Percentiles rank a stretch among this genome's conserved stretches.
phyloP scores from a whole-genome alignment of 1,140 invertebrate genomes.

The Drosophila subobscura region DNA sequence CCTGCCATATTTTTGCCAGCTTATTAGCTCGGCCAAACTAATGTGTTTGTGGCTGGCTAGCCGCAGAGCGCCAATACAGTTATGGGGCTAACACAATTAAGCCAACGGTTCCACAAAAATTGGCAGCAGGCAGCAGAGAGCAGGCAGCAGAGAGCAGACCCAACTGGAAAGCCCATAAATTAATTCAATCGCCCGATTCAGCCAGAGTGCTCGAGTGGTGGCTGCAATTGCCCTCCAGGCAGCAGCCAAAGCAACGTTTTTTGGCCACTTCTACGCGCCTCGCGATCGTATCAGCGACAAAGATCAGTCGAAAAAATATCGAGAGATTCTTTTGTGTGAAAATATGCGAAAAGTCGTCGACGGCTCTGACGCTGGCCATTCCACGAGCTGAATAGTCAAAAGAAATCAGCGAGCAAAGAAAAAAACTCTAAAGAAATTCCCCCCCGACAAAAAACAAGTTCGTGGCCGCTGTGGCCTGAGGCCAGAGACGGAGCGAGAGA shows the following conservation, averaged over 20 bases:
- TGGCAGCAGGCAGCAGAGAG: constrained; percentile 37
- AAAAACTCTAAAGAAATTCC: constrained; percentile 7
- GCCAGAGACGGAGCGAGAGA: neutral
- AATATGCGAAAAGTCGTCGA: constrained; percentile 68
- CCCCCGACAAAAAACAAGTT: constrained; percentile 55
- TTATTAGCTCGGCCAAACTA: constrained; percentile 49
- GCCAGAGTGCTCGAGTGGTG: constrained; percentile 1
- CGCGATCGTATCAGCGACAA: constrained; percentile 19
- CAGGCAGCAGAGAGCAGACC: constrained; percentile 43
- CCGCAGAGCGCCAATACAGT: constrained; percentile 18
- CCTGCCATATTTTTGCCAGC: constrained; percentile 21
- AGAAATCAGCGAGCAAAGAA: constrained; percentile 54
- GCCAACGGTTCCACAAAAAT: constrained; percentile 3
- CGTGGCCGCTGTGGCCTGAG: constrained; percentile 4
- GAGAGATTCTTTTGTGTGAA: constrained; percentile 77
- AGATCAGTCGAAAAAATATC: constrained; percentile 25
- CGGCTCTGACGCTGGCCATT: constrained; percentile 16
- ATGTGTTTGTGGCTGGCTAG: constrained; percentile 2
- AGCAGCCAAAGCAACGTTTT: constrained; percentile 11
- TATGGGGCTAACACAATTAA: constrained; percentile 39
- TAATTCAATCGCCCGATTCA: constrained; percentile 61
- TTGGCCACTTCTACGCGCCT: constrained; percentile 20
- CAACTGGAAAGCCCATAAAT: constrained; percentile 65
- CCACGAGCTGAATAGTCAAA: constrained; percentile 57
- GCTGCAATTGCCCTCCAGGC: constrained; percentile 65